Conservation (phyloP, 2,888 invertebrate species). For the Trachelus troglodyta region DNA sequence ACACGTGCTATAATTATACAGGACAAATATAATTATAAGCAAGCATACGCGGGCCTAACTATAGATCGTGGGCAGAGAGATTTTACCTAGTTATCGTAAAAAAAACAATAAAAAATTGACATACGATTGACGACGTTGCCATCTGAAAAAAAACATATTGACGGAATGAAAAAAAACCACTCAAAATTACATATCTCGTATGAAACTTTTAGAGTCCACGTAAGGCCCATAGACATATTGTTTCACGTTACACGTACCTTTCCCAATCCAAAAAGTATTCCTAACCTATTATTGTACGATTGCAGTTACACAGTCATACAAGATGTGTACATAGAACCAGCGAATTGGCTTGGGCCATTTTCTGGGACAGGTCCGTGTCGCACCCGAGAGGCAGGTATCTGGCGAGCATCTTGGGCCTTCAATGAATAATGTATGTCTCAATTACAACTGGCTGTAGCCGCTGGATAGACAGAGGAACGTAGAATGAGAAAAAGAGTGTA, state of each 20-base stretch:
- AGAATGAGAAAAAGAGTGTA: neutral
- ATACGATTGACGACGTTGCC: neutral
- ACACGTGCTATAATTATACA: slow-evolving; percentile 46
- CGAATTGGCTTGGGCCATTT: slow-evolving; percentile 1
- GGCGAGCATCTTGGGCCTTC: slow-evolving; percentile 1
- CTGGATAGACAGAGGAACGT: slow-evolving; percentile 5
- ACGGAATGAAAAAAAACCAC: neutral
- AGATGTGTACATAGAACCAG: neutral
- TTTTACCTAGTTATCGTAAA: neutral
- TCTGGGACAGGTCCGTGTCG: slow-evolving; percentile 4
- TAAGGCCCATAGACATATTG: neutral
- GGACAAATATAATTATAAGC: slow-evolving; percentile 46
- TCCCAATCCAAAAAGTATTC: neutral
- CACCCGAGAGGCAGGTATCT: slow-evolving; percentile 1
- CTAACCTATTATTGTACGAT: neutral
- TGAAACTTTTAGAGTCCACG: neutral
- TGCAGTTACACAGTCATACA: neutral
- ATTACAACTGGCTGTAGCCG: slow-evolving; percentile 25
- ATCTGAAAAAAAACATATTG: neutral
- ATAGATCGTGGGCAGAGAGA: neutral
- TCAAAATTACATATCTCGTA: neutral
- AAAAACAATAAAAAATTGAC: neutral
- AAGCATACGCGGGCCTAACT: neutral
- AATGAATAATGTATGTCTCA: slow-evolving; percentile 41
- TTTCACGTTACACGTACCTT: neutral